Percentiles rank a stretch among this genome's conserved stretches.
Evolutionary conservation across 1,140 invertebrate species (phyloP).

Genomic region (Planococcus citri): DNA sequence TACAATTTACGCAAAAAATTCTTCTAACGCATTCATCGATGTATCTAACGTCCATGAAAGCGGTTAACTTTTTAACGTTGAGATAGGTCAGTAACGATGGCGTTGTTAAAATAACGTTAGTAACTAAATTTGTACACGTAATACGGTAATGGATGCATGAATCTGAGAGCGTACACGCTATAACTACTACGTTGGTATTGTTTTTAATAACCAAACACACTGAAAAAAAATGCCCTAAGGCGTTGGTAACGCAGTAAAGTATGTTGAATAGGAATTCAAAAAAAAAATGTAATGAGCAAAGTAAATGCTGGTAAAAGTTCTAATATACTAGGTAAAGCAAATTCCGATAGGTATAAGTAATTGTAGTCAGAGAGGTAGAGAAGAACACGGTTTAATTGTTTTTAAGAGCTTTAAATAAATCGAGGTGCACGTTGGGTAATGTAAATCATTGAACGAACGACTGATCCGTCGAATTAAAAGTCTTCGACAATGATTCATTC

Average conservation of each 20-base stretch:
- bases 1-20: too few species aligned
- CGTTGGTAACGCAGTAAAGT: background rate
- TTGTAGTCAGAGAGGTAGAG: background rate
- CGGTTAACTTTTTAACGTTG: background rate
- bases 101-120: background rate
- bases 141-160: background rate
- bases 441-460: background rate
- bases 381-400: background rate
- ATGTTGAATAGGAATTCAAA: background rate
- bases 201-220: background rate
- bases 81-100: background rate
- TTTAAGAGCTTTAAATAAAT: conserved; percentile 7
- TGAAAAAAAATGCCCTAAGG: background rate
- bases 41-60: background rate
- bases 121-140: background rate
- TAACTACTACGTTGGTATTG: too few species aligned
- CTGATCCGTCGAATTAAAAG: too few species aligned
- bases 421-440: conserved; percentile 7
- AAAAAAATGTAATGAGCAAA: background rate
- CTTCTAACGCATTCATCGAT: background rate
- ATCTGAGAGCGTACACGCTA: background rate
- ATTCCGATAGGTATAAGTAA: background rate
- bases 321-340: background rate
- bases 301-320: background rate
- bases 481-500: too few species aligned